phyloP scores from a whole-genome alignment of 1,140 invertebrate genomes.

The Frieseomelitta varia region DNA sequence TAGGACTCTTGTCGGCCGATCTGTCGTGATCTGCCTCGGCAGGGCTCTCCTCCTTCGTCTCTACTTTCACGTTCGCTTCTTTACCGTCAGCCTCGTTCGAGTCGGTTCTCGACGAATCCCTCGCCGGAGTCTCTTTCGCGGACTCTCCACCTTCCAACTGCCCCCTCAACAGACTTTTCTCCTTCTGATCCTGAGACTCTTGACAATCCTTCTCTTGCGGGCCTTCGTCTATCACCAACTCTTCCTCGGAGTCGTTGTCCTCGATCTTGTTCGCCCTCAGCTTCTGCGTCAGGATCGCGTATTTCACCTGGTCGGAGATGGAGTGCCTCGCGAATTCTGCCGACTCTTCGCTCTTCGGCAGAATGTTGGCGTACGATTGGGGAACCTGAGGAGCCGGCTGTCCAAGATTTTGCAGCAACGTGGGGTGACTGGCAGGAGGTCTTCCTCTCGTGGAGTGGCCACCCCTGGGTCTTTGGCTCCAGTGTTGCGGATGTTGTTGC shows the following conservation, averaged over 20 bases:
- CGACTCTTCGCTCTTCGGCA: slow-evolving; percentile 59
- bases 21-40: neutral
- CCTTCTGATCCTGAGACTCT: slow-evolving; percentile 68
- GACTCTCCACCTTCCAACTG: slow-evolving; percentile 69
- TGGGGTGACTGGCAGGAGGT: slow-evolving; percentile 76
- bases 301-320: slow-evolving; percentile 89
- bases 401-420: slow-evolving; percentile 61
- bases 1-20: neutral
- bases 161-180: slow-evolving; percentile 75
- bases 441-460: slow-evolving; percentile 81
- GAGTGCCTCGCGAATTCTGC: slow-evolving; percentile 71
- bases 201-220: slow-evolving; percentile 40
- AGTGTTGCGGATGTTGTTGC: slow-evolving; percentile 94
- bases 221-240: slow-evolving; percentile 88
- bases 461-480: slow-evolving; percentile 88
- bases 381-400: slow-evolving; percentile 50
- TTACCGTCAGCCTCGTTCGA: slow-evolving; percentile 46
- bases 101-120: slow-evolving; percentile 37
- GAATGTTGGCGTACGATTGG: slow-evolving; percentile 63
- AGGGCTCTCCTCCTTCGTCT: neutral
- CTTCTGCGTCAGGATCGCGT: slow-evolving; percentile 89
- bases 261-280: slow-evolving; percentile 83
- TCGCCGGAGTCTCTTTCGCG: slow-evolving; percentile 7
- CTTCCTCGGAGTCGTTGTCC: slow-evolving; percentile 86
- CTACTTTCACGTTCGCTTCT: neutral